Conservation (phyloP, 2,888 invertebrate species). For the Strigamia crassipes region DNA sequence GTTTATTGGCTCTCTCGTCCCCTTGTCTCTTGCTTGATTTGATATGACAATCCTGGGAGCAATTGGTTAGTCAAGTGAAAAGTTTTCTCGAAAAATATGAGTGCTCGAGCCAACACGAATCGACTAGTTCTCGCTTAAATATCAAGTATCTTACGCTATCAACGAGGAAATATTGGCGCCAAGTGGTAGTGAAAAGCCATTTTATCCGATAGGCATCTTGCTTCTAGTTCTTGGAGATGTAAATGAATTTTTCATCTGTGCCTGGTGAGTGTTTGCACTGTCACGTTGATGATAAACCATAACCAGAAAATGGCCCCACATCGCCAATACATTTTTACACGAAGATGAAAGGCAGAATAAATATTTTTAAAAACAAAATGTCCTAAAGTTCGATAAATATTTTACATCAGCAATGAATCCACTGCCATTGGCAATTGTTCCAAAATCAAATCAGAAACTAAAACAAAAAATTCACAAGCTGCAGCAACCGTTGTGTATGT, state of each 20-base stretch:
- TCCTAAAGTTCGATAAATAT: background rate
- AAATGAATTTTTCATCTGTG: slow-evolving; percentile 40
- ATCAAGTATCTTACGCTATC: slow-evolving; percentile 42
- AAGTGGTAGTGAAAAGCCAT: slow-evolving; percentile 40
- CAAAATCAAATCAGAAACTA: too few species aligned
- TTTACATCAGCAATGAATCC: background rate
- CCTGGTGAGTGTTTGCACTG: slow-evolving; percentile 35
- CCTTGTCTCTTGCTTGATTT: slow-evolving; percentile 31
- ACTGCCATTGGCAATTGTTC: too few species aligned
- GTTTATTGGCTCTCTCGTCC: slow-evolving; percentile 33
- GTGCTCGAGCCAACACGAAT: slow-evolving; percentile 18
- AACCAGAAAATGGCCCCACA: slow-evolving; percentile 35
- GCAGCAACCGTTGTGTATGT: too few species aligned
- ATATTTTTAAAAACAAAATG: background rate
- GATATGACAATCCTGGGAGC: slow-evolving; percentile 35
- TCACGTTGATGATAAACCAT: slow-evolving; percentile 24
- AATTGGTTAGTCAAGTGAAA: slow-evolving; percentile 40
- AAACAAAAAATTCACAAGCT: too few species aligned
- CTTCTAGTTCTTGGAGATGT: slow-evolving; percentile 42
- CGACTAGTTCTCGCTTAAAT: slow-evolving; percentile 32
- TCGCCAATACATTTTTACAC: slow-evolving; percentile 2
- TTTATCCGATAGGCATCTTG: slow-evolving; percentile 42
- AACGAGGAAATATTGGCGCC: slow-evolving; percentile 40
- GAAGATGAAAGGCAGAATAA: background rate
- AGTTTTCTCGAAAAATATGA: slow-evolving; percentile 37